phyloP scores from a whole-genome alignment of 2,888 invertebrate species.

The Nipponacmea schrenckii region DNA sequence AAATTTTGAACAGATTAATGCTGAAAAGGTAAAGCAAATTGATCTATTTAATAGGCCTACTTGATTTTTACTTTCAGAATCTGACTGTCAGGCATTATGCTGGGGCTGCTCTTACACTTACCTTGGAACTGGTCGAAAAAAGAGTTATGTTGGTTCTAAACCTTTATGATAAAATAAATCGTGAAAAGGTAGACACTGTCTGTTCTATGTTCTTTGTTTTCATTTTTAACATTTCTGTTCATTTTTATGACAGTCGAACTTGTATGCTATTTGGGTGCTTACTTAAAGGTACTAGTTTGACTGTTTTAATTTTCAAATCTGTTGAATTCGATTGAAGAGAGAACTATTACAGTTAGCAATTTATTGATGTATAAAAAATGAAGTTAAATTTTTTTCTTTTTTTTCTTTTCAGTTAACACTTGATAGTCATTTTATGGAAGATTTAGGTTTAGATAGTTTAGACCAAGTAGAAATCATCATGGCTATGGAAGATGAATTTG shows the following conservation, averaged over 20 bases:
- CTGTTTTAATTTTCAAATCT: background rate
- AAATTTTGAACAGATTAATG: constrained; percentile 86
- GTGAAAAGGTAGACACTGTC: constrained; percentile 77
- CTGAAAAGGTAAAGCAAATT: constrained; percentile 77
- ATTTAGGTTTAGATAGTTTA: constrained; percentile 95
- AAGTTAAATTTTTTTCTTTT: too few relatives aligned
- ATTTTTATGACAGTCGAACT: too few relatives aligned
- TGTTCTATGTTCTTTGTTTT: background rate
- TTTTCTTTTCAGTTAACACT: constrained; percentile 77
- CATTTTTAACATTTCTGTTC: constrained; percentile 6
- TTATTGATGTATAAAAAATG: background rate
- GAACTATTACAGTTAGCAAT: too few relatives aligned
- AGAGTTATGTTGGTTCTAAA: constrained; percentile 88
- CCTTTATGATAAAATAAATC: constrained; percentile 88
- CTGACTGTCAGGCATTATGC: too few relatives aligned
- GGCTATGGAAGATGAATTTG: constrained; percentile 99
- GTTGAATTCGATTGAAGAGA: background rate
- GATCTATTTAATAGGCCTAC: too few relatives aligned
- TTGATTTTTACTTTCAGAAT: too few relatives aligned
- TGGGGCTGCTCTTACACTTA: constrained; percentile 38
- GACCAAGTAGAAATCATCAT: constrained; percentile 99
- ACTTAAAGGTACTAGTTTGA: constrained; percentile 9
- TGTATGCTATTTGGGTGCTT: background rate
- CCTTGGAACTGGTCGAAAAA: constrained; percentile 78
- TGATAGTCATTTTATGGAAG: constrained; percentile 96